Evolutionary conservation across 2,888 invertebrate species (phyloP), one percentile per base, ranked within the genome.

Genomic region (Amorpha juglandis): DNA sequence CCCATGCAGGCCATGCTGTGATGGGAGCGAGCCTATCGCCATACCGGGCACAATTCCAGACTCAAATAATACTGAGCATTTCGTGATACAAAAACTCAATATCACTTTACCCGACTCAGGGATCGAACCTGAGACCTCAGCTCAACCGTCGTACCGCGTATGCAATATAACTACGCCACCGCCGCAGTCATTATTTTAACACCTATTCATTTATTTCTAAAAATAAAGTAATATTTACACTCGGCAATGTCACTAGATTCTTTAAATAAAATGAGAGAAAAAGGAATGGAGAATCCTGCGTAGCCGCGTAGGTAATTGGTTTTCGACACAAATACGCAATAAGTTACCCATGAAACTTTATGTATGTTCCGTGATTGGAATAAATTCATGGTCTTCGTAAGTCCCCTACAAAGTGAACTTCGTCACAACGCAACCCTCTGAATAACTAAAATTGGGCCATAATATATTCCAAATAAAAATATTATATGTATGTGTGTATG

Each of bases 291-390:
- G 76, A 82, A 79, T 80, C 78, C 77, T 71, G 72, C 76, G 80
- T 79, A 76, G 79, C 77, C 71, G 72, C 76, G 80, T 79, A 76
- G 79, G 77, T 87, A 87, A 87, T 87, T 87, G 87, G 83, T 86
- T 87, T 84, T 84, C 86, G 81, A 85, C 83, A 87, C 86, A 87
- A 86, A 87, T 86, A 85, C 82, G 83, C 82, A 81, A 84, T 87
- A 87, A 85, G 81, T 86, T 85, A 83, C 79, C 84, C 86, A 82
- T 86, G 86, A 84, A 86, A 83, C 75, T 87, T 87, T 87, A 87
- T 85, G 85, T 70, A 75, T 64, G 72, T 62, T 76, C 68, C 86
- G 86, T 87, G 87, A 82, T 76, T 72, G 65, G 87, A 86, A 86
- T 86, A 76, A 75, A 69, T 66, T 70, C 67, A 70, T 42, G 69